Evolutionary conservation across 2,888 invertebrate genomes (phyloP).

Genomic region (Philereme transversata): DNA sequence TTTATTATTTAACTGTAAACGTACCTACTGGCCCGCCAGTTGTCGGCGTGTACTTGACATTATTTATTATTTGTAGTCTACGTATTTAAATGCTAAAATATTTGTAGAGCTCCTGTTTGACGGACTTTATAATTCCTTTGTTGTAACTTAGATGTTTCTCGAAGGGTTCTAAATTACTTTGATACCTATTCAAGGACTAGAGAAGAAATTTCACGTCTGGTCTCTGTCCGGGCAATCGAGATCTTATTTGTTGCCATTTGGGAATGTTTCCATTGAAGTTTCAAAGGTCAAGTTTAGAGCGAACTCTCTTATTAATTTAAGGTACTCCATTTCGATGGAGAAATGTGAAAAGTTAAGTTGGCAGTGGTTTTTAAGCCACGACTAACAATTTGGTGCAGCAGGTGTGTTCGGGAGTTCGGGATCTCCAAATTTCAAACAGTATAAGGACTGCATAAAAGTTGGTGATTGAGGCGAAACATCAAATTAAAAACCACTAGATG

Average conservation of each 20-base stretch:
- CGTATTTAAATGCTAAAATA: constrained; percentile 3
- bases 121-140: constrained; percentile 36
- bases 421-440: no score
- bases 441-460: no score
- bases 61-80: constrained; percentile 10
- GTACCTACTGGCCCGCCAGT: background rate
- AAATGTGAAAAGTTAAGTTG: constrained; percentile 43
- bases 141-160: constrained; percentile 36
- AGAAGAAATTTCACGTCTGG: constrained; percentile 36
- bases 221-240: constrained; percentile 36
- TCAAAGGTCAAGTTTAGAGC: constrained; percentile 43
- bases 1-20: constrained; percentile 12
- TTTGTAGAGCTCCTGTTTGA: constrained; percentile 19
- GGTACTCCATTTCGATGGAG: constrained; percentile 46
- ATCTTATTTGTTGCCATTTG: constrained; percentile 36
- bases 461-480: no score
- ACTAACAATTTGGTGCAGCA: no score
- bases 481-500: no score
- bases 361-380: constrained; percentile 46
- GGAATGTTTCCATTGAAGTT: constrained; percentile 43
- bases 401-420: no score
- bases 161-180: constrained; percentile 42
- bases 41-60: constrained; percentile 8
- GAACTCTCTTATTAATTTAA: constrained; percentile 46
- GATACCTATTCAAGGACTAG: constrained; percentile 37